phyloP scores from a whole-genome alignment of 2,888 invertebrate species.

The Pseudococcus longispinus region DNA sequence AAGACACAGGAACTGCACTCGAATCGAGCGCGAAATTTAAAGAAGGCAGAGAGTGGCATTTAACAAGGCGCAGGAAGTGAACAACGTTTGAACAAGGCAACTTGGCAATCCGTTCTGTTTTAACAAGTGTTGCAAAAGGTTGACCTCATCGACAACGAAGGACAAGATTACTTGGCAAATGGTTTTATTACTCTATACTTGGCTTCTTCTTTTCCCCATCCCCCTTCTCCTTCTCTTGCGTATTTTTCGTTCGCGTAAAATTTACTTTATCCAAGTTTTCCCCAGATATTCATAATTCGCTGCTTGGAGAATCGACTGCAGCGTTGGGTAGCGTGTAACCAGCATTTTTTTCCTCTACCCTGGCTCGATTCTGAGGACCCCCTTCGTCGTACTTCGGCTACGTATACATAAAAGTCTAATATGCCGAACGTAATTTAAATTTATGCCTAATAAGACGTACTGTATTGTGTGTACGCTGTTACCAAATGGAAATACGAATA shows the following conservation, averaged over 20 bases:
- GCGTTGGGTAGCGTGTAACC: not conserved
- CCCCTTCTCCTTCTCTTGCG: not conserved
- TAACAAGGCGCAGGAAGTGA: constrained; percentile 48
- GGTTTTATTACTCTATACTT: constrained; percentile 50
- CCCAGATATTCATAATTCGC: constrained; percentile 43
- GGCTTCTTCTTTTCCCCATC: not conserved
- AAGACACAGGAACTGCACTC: constrained; percentile 40
- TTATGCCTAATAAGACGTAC: not conserved
- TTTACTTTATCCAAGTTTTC: constrained; percentile 42
- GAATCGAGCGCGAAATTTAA: constrained; percentile 41
- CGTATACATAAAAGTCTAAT: not conserved
- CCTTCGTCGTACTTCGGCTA: not conserved
- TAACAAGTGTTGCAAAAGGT: constrained; percentile 48
- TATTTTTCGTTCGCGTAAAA: constrained; percentile 20
- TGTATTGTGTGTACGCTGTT: not conserved
- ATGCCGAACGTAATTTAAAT: constrained; percentile 30
- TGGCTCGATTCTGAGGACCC: too few species aligned
- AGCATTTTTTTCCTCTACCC: not conserved
- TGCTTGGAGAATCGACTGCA: not conserved
- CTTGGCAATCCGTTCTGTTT: constrained; percentile 52
- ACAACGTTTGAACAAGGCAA: constrained; percentile 47
- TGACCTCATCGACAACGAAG: constrained; percentile 44
- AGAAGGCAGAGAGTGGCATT: constrained; percentile 43
- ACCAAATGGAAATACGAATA: not conserved
- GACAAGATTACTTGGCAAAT: constrained; percentile 52